Conservation (phyloP, 2,888 invertebrate species). For the Chymomyza procnemis region DNA sequence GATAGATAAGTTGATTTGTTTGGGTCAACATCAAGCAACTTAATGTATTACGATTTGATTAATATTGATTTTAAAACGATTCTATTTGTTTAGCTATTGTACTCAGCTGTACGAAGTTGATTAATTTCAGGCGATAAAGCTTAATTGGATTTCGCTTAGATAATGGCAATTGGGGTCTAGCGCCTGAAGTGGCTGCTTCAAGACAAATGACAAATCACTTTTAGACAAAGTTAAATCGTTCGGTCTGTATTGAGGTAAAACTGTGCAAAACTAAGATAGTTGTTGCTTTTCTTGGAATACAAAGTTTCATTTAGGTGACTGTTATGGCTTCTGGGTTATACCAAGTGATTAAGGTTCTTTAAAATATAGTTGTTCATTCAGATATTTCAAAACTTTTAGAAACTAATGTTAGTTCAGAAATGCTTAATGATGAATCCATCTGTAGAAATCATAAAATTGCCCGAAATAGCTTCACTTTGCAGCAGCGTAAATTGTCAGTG, state of each 20-base stretch:
- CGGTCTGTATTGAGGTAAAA: background rate
- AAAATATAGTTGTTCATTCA: no score
- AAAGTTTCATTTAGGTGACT: no score
- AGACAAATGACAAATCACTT: background rate
- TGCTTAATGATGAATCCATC: no score
- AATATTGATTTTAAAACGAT: conserved; percentile 66
- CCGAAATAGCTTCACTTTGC: no score
- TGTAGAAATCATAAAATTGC: no score
- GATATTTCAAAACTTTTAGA: no score
- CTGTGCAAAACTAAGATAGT: conserved; percentile 1
- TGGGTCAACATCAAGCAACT: conserved; percentile 21
- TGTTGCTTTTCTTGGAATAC: no score
- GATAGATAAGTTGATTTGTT: conserved; percentile 39
- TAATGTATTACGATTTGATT: conserved; percentile 60
- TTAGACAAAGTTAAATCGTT: conserved; percentile 3
- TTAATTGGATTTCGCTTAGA: conserved; percentile 69
- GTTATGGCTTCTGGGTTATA: no score
- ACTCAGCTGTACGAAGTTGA: conserved; percentile 64
- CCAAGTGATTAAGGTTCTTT: no score
- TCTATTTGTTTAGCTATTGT: conserved; percentile 73
- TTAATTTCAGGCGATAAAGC: conserved; percentile 71
- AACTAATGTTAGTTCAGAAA: no score
- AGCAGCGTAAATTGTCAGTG: no score
- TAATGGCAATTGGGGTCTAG: conserved; percentile 44
- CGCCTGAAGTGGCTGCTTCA: conserved; percentile 2